phyloP scores from a whole-genome alignment of 2,797 vertebrate species.

The Syndactyla subalaris region DNA sequence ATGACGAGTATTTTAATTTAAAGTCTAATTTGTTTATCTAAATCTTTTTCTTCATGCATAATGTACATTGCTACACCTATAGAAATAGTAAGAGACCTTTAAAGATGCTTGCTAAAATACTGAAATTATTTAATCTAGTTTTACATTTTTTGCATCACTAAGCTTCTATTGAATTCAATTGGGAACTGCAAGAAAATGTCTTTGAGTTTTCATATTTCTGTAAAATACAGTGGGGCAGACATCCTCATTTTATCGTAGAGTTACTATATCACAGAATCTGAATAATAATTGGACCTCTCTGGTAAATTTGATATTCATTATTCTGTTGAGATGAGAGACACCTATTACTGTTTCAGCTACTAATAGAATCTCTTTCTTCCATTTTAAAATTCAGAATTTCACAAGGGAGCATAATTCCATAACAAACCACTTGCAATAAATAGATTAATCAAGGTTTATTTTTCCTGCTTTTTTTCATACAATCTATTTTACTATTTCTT shows the following conservation, averaged over 20 bases:
- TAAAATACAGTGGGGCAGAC: not conserved
- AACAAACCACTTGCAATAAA: not conserved
- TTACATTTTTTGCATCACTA: not conserved
- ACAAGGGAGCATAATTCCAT: not conserved
- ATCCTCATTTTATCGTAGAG: not conserved
- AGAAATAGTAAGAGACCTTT: not conserved
- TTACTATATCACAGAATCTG: not conserved
- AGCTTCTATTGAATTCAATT: not conserved
- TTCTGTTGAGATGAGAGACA: not conserved
- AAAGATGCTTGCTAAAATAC: not conserved
- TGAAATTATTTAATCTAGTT: not conserved
- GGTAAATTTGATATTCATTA: constrained; percentile 5
- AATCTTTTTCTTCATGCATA: constrained; percentile 13
- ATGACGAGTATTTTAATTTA: not conserved
- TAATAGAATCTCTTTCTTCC: not conserved
- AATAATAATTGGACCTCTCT: not conserved
- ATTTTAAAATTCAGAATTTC: not conserved
- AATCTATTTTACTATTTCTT: not conserved
- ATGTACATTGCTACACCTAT: constrained; percentile 2
- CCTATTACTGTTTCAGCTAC: not conserved
- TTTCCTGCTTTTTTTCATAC: not conserved
- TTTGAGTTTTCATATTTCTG: not conserved
- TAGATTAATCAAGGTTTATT: not conserved
- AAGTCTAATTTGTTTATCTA: not conserved
- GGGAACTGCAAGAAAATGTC: not conserved